phyloP scores from a whole-genome alignment of 2,888 invertebrate species.

The Autographa pulchrina region DNA sequence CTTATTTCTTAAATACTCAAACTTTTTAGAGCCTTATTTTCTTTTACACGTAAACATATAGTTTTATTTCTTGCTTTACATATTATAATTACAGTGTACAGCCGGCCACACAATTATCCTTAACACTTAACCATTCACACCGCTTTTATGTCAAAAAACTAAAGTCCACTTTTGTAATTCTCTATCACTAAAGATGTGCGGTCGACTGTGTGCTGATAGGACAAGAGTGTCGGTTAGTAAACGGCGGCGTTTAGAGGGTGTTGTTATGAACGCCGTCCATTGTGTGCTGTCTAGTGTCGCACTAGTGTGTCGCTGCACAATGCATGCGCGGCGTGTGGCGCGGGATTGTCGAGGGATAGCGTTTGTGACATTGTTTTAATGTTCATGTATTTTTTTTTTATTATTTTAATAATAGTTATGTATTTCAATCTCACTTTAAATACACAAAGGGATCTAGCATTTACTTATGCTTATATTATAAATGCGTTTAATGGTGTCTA shows the following conservation, averaged over 20 bases:
- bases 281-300: conserved; percentile 26
- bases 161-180: neutral
- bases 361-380: neutral
- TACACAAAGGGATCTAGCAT: too few species aligned
- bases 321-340: conserved; percentile 9
- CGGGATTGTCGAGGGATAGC: neutral
- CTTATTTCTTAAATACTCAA: too few species aligned
- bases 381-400: too few species aligned
- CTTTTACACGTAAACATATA: too few species aligned
- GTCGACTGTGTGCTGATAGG: neutral
- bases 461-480: too few species aligned
- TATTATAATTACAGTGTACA: neutral
- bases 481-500: too few species aligned
- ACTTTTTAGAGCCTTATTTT: too few species aligned
- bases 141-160: neutral
- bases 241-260: conserved; percentile 20
- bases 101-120: neutral
- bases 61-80: neutral
- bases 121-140: neutral
- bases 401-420: too few species aligned
- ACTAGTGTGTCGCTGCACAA: conserved; percentile 28
- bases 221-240: neutral
- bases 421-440: too few species aligned
- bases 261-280: conserved; percentile 38
- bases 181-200: neutral